phyloP scores from a whole-genome alignment of 1,140 invertebrate species.

The Cyphomyrmex costatus region DNA sequence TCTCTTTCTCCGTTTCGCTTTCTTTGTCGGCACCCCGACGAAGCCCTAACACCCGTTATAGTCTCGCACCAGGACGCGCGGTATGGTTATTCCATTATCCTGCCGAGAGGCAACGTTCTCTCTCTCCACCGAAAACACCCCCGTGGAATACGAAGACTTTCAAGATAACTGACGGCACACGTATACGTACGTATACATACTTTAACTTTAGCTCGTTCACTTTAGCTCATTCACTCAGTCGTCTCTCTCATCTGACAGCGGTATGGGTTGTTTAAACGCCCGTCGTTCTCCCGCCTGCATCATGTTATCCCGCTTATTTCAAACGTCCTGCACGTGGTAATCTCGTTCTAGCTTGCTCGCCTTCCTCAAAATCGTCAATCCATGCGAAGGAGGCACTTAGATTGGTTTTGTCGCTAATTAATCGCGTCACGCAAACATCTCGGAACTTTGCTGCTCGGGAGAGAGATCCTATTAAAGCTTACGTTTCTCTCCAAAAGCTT shows the following conservation, averaged over 20 bases:
- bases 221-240: slow-evolving; percentile 49
- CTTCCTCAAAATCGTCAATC: background rate
- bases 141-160: slow-evolving; percentile 62
- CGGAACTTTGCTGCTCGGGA: slow-evolving; percentile 22
- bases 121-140: slow-evolving; percentile 27
- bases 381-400: slow-evolving; percentile 1
- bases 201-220: slow-evolving; percentile 39
- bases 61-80: slow-evolving; percentile 41
- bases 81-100: slow-evolving; percentile 81
- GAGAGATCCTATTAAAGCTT: slow-evolving; percentile 47
- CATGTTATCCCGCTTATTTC: slow-evolving; percentile 43
- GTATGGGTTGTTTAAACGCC: slow-evolving; percentile 38
- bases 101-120: slow-evolving; percentile 57
- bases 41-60: slow-evolving; percentile 34
- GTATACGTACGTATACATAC: slow-evolving; percentile 10
- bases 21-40: slow-evolving; percentile 33
- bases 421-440: slow-evolving; percentile 50
- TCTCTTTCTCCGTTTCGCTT: slow-evolving; percentile 57
- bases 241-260: slow-evolving; percentile 30
- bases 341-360: background rate
- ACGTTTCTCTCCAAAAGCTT: slow-evolving; percentile 45
- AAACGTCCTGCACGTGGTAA: slow-evolving; percentile 12
- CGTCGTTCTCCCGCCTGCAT: slow-evolving; percentile 9
- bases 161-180: slow-evolving; percentile 53
- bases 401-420: slow-evolving; percentile 62